phyloP scores from a whole-genome alignment of 1,140 invertebrate species.

The Penaeus japonicus region DNA sequence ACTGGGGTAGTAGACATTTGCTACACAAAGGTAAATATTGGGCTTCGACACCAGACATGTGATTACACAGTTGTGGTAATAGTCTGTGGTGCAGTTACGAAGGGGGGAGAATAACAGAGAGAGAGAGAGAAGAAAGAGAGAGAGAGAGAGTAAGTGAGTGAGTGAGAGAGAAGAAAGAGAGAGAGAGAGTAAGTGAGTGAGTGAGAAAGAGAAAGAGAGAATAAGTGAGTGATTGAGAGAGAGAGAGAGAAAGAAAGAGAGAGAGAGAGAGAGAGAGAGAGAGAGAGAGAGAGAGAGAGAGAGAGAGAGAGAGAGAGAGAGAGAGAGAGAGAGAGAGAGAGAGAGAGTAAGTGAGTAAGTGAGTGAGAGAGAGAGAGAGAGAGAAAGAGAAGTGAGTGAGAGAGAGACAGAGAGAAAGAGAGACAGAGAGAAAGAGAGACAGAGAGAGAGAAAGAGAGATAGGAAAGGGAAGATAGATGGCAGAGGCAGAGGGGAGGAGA shows the following conservation, averaged over 20 bases:
- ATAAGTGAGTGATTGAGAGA: neutral
- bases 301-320: neutral
- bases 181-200: too few species aligned
- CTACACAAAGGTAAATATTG: too few species aligned
- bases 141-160: too few species aligned
- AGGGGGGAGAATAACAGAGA: too few species aligned
- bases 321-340: neutral
- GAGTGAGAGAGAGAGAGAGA: neutral
- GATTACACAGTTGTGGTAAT: too few species aligned
- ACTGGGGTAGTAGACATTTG: too few species aligned
- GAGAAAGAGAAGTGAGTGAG: too few species aligned
- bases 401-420: neutral
- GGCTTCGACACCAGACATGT: too few species aligned
- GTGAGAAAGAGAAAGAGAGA: neutral
- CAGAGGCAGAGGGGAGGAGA: neutral
- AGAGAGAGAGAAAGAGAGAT: neutral
- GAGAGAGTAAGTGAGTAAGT: neutral
- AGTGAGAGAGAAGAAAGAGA: too few species aligned
- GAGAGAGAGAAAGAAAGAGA: neutral
- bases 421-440: neutral
- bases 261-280: constrained; percentile 1
- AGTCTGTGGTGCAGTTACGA: too few species aligned
- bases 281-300: neutral
- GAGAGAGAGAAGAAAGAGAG: too few species aligned
- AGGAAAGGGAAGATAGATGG: neutral